These are phyloP conservation scores for Naso thynnoides DNA, from an alignment of 2,797 vertebrate species.

Conservation along the genomic window DNA sequence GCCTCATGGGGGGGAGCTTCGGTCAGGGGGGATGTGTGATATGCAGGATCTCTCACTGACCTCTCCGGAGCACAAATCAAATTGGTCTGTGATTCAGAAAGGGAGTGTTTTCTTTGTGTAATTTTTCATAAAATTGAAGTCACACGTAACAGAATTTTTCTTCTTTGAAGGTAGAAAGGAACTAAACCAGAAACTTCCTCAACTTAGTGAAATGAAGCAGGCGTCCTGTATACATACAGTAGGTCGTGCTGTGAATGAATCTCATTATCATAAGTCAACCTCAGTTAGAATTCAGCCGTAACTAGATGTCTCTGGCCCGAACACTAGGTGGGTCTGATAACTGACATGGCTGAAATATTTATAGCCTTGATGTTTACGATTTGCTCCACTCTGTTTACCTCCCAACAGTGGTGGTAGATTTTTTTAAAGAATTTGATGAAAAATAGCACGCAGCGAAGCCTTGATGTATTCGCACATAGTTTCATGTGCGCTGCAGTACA, in stretches of 20 bases:
- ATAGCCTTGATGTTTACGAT: conserved; percentile 65
- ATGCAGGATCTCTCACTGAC: conserved; percentile 66
- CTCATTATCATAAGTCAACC: conserved; percentile 76
- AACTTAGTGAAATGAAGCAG: conserved; percentile 57
- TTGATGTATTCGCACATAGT: conserved; percentile 55
- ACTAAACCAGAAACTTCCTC: conserved; percentile 61
- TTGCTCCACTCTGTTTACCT: conserved; percentile 65
- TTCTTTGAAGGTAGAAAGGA: conserved; percentile 48
- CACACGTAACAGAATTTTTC: conserved; percentile 53
- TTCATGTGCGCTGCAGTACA: conserved; percentile 36
- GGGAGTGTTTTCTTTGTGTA: conserved; percentile 46
- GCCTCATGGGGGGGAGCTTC: conserved; percentile 55
- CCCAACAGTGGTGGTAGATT: conserved; percentile 37
- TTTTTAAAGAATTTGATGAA: conserved; percentile 33
- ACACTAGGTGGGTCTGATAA: conserved; percentile 71
- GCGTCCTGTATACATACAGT: conserved; percentile 46
- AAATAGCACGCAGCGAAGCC: conserved; percentile 37
- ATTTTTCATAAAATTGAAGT: conserved; percentile 50
- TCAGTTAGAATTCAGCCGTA: conserved; percentile 70
- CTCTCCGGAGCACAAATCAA: conserved; percentile 72
- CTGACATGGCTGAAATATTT: conserved; percentile 70
- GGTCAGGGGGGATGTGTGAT: conserved; percentile 52
- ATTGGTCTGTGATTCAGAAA: conserved; percentile 58
- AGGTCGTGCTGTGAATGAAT: conserved; percentile 66
- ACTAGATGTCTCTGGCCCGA: conserved; percentile 66